phyloP scores from a whole-genome alignment of 2,113 vertebrate species.

The Peromyscus leucopus region DNA sequence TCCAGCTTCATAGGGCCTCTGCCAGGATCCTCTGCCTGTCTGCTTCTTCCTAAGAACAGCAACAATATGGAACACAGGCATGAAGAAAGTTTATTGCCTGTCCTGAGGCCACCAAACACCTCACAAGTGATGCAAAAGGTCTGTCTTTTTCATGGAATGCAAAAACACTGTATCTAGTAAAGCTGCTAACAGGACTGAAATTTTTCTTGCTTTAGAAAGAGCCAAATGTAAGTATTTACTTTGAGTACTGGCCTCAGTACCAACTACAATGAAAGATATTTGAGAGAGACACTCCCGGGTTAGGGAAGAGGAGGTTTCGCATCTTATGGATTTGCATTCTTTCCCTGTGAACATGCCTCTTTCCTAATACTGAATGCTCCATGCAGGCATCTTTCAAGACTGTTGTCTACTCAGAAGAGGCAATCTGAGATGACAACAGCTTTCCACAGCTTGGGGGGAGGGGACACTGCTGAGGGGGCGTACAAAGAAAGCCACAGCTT shows the following conservation, averaged over 20 bases:
- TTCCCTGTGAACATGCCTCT: not conserved
- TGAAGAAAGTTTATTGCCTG: not conserved
- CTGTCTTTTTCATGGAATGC: not conserved
- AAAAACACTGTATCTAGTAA: not conserved
- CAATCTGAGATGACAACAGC: not conserved
- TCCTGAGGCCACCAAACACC: not conserved
- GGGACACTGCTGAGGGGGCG: not conserved
- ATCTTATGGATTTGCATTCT: not conserved
- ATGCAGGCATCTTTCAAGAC: not conserved
- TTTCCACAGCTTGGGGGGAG: not conserved
- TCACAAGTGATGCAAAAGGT: not conserved
- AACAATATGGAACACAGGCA: not conserved
- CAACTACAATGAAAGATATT: not conserved
- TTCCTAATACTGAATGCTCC: not conserved
- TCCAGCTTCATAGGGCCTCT: not conserved
- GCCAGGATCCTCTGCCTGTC: not conserved
- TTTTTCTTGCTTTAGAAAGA: not conserved
- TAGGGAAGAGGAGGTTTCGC: not conserved
- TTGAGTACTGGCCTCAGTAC: not conserved
- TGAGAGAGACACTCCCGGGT: not conserved
- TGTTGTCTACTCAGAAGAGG: not conserved
- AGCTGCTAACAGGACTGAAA: not conserved
- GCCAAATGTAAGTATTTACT: not conserved
- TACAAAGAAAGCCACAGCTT: slow-evolving; percentile 15
- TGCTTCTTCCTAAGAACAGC: not conserved